A percentile compares a stretch with the other conserved stretches of the same genome.
phyloP scores from a whole-genome alignment of 2,797 vertebrate genomes.

The Tapera naevia region DNA sequence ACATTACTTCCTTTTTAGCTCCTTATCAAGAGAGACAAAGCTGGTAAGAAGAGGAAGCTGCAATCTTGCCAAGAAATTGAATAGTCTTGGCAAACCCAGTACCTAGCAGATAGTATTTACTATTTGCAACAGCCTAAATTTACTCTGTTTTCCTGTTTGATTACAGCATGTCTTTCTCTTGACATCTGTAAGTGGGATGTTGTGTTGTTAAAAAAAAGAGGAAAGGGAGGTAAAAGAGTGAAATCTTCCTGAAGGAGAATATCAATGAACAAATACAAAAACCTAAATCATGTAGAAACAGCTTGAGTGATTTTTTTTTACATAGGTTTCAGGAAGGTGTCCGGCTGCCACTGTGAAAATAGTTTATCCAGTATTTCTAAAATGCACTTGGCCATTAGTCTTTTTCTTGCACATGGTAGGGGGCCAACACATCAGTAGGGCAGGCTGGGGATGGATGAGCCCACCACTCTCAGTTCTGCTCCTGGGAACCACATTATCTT shows the following conservation, averaged over 20 bases:
- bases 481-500: not conserved
- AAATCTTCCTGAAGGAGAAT: not conserved
- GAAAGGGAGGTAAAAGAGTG: fast-evolving
- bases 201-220: not conserved
- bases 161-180: not conserved
- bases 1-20: not conserved
- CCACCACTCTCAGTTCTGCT: not conserved
- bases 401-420: not conserved
- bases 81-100: not conserved
- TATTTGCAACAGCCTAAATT: not conserved
- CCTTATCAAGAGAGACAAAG: not conserved
- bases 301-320: not conserved
- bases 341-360: not conserved
- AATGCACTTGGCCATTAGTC: not conserved
- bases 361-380: not conserved
- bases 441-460: not conserved
- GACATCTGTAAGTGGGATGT: not conserved
- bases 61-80: not conserved
- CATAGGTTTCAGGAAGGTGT: not conserved
- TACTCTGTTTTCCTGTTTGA: not conserved
- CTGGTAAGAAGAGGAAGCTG: not conserved
- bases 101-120: not conserved
- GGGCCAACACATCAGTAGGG: not conserved
- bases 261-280: not conserved
- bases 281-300: not conserved